phyloP scores from a whole-genome alignment of 2,797 vertebrate genomes.

The Chrysocyon brachyurus region DNA sequence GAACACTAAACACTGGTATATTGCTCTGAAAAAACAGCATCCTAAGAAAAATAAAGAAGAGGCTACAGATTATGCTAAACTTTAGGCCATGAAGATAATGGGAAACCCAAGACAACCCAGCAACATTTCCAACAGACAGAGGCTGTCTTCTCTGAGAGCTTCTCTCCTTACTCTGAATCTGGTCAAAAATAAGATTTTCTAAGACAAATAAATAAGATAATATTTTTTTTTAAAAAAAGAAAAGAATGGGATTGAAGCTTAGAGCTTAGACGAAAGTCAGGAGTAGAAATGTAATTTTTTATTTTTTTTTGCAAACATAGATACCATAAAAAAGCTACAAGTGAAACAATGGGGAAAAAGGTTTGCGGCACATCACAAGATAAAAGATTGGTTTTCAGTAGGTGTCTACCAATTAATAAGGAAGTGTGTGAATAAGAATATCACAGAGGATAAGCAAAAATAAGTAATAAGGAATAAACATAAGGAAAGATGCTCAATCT shows the following conservation, averaged over 20 bases:
- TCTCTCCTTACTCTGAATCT: not conserved
- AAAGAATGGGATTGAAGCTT: not conserved
- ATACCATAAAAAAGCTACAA: constrained; percentile 30
- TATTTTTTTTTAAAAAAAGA: not conserved
- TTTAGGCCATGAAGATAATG: not conserved
- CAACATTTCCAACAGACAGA: not conserved
- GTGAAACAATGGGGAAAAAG: not conserved
- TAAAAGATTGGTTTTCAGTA: not conserved
- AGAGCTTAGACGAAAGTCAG: not conserved
- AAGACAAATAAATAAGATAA: constrained; percentile 10
- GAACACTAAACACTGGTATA: not conserved
- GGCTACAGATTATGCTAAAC: not conserved
- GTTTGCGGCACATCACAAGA: not conserved
- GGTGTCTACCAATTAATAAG: not conserved
- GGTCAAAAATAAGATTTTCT: constrained; percentile 57
- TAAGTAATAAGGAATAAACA: not conserved
- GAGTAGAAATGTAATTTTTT: not conserved
- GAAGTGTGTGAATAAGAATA: not conserved
- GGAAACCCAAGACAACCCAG: not conserved
- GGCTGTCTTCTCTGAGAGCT: not conserved
- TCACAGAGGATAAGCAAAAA: constrained; percentile 16
- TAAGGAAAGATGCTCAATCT: not conserved
- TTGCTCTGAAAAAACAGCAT: not conserved
- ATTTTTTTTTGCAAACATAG: not conserved
- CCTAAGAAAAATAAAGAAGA: constrained; percentile 31